Evolutionary conservation across 2,797 vertebrate genomes (phyloP).

Genomic region (Cossypha heuglini): DNA sequence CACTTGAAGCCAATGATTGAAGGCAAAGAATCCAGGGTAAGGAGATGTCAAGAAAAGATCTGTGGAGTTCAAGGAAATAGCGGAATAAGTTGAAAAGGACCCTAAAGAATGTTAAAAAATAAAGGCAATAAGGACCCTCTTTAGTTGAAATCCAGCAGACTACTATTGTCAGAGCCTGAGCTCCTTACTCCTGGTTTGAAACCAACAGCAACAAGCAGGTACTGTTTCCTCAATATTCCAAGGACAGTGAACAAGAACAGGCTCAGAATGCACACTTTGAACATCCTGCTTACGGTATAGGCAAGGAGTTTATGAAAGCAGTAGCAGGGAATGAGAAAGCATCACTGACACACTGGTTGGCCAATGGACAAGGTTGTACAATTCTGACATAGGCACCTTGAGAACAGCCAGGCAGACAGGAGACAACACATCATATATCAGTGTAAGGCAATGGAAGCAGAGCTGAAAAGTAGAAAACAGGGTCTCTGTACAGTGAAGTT

Average conservation of each 20-base stretch:
- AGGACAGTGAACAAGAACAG: neutral
- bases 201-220: neutral
- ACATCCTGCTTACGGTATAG: neutral
- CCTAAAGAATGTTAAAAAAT: neutral
- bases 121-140: neutral
- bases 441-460: neutral
- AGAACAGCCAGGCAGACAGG: neutral
- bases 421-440: neutral
- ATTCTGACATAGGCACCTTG: neutral
- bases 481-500: neutral
- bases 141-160: neutral
- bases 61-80: neutral
- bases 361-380: neutral
- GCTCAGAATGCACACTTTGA: accelerated
- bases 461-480: neutral
- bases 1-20: neutral
- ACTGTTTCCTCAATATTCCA: neutral
- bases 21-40: neutral
- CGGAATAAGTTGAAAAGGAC: neutral
- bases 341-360: neutral
- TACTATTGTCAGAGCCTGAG: neutral
- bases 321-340: neutral
- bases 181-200: neutral
- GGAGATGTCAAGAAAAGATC: neutral
- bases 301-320: neutral